A percentile compares a stretch with the other conserved stretches of the same genome.
Conservation (phyloP, 35 echinoderm and acorn worm species). For the Diadema setosum region DNA sequence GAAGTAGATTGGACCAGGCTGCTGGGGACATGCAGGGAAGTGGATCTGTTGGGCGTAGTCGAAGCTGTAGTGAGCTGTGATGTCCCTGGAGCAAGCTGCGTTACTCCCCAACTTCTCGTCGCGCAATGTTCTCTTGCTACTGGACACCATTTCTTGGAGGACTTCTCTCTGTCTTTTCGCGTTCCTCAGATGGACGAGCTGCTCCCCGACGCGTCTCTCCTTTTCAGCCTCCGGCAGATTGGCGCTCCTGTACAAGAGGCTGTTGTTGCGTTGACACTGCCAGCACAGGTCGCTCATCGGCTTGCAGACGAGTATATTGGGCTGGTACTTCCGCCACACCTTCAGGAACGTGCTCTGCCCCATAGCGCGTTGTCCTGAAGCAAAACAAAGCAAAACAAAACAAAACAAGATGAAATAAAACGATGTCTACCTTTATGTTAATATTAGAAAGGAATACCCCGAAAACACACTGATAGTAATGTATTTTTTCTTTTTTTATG, state of each 20-base stretch:
- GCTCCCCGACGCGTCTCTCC: background rate
- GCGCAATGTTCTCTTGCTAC: background rate
- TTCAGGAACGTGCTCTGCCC: too few relatives aligned
- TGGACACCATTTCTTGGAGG: background rate
- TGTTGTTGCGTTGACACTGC: conserved; percentile 55
- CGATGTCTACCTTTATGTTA: too few relatives aligned
- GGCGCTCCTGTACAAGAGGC: too few relatives aligned
- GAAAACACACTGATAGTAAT: too few relatives aligned
- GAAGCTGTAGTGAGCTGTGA: conserved; percentile 41
- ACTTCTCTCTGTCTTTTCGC: too few relatives aligned
- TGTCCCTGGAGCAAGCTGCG: background rate
- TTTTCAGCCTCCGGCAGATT: conserved; percentile 35
- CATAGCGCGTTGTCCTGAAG: too few relatives aligned
- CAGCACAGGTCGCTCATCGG: conserved; percentile 46
- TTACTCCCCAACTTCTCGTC: conserved; percentile 16
- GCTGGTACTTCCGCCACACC: too few relatives aligned
- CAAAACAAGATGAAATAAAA: too few relatives aligned
- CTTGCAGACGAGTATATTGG: background rate
- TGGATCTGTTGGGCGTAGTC: too few relatives aligned
- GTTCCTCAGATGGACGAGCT: conserved; percentile 12
- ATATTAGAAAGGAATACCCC: too few relatives aligned
- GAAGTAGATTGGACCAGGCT: conserved; percentile 60
- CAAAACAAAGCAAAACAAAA: too few relatives aligned
- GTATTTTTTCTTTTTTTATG: too few relatives aligned
- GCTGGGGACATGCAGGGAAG: conserved; percentile 39